Evolutionary conservation across 2,113 vertebrate genomes (phyloP), one percentile per base, ranked within the genome.

Genomic region (Amphiprion ocellaris): DNA sequence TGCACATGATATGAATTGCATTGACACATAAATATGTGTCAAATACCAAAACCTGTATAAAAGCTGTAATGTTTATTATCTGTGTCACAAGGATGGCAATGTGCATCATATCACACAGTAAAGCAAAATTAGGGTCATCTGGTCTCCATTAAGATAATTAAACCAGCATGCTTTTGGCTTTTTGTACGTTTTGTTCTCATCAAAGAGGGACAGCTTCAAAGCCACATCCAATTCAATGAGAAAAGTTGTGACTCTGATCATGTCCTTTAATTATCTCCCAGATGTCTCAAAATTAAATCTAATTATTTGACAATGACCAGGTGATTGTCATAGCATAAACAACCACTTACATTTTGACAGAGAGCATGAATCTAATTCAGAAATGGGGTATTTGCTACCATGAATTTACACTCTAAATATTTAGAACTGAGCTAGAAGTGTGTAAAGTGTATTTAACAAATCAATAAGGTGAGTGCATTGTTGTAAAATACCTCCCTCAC

Each of bases 171-270:
- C 28, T 11, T 69, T 76, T 65, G 53, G 16, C 41, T 44, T 33
- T 59, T 59, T 64, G 33, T 64, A 19, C 19, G 21, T 71, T 63
- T 60, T 39, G 16, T 46, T 55, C 19, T 26, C 37, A 55, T 81
- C 70, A 84, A 62, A 82, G 46, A 58, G 23, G 44, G 4, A 15
- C n/a, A 12, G 21, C 54, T 82, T 84, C 81, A 86, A 62, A 84
- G 78, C 14, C 37, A 30, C 37, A 1, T 60, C 24, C n/a, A 10
- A 4, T 61, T 46, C 41, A 55, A 39, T 44, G 33, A 46, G n/a
- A 17, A 64, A 74, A 46, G 39, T 21, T 2, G 0, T n/a, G 37
- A 28, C 1, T 21, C 73, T 1, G 62, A 26, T 55, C 54, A 60
- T 46, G 26, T 55, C 69, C 14, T 59, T 4, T 26, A 4, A 19